A percentile compares a stretch with the other conserved stretches of the same genome.
phyloP scores from a whole-genome alignment of 92 coral and sea anemone genomes.

The Diadumene lineata region DNA sequence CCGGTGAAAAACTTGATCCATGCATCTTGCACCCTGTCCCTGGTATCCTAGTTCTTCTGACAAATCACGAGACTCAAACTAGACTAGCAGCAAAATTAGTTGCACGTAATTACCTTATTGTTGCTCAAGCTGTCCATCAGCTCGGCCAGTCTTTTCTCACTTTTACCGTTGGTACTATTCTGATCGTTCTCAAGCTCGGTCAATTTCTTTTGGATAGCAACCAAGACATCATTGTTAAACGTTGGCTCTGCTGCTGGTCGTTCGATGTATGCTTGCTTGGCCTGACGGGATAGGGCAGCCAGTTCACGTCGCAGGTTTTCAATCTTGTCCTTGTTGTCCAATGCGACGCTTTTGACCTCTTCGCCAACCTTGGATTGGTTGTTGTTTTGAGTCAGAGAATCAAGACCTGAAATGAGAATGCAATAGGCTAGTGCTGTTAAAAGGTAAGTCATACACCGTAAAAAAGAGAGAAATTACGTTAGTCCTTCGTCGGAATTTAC shows the following conservation, averaged over 20 bases:
- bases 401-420: conserved; percentile 40
- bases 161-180: conserved; percentile 47
- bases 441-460: background rate
- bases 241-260: conserved; percentile 56
- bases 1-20: too few relatives aligned
- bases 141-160: conserved; percentile 52
- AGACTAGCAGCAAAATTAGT: too few relatives aligned
- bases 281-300: conserved; percentile 82
- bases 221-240: conserved; percentile 71
- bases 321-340: conserved; percentile 78
- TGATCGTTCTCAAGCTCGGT: conserved; percentile 71
- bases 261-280: conserved; percentile 59
- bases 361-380: conserved; percentile 42
- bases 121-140: conserved; percentile 64
- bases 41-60: too few relatives aligned
- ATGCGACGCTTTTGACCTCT: conserved; percentile 59
- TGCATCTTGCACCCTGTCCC: too few relatives aligned
- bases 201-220: conserved; percentile 64
- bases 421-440: background rate
- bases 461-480: too few relatives aligned
- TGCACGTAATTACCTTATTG: conserved; percentile 56
- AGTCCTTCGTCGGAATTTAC: too few relatives aligned
- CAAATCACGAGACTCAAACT: too few relatives aligned
- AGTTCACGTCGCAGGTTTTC: conserved; percentile 81
- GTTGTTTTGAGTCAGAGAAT: conserved; percentile 61